Conservation (phyloP, 2,113 vertebrate species). For the Thryonomys swinderianus region DNA sequence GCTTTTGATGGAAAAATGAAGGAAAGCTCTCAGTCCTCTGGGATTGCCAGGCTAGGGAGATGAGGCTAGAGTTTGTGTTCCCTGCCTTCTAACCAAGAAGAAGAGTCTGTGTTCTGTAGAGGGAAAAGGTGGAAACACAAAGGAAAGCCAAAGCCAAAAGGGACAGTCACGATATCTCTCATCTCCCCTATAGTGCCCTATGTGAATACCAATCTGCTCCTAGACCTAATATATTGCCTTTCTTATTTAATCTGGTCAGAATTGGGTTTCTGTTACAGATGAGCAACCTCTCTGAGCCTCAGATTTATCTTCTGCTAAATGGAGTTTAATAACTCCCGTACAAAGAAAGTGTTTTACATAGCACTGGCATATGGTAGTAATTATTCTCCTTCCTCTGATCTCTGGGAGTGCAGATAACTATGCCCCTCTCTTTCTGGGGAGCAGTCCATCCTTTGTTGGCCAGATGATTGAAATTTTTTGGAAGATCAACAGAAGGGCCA, state of each 20-base stretch:
- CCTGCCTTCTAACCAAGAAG: neutral
- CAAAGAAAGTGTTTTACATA: neutral
- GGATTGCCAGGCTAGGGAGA: neutral
- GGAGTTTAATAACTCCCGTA: neutral
- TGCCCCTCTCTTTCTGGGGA: neutral
- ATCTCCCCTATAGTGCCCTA: neutral
- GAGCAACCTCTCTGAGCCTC: neutral
- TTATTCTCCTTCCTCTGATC: neutral
- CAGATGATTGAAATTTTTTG: slow-evolving; percentile 29
- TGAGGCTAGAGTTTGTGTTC: neutral
- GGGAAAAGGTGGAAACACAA: neutral
- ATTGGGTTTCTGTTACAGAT: slow-evolving; percentile 5
- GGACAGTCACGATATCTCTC: neutral
- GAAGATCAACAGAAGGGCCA: neutral
- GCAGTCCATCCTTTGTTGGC: neutral
- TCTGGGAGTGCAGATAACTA: neutral
- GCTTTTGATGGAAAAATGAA: neutral
- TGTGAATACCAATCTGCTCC: neutral
- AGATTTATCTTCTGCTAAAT: neutral
- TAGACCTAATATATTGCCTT: neutral
- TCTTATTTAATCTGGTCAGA: slow-evolving; percentile 7
- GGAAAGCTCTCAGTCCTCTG: neutral
- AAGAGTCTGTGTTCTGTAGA: neutral
- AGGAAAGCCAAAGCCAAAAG: neutral
- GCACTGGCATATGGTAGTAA: neutral